Evolutionary conservation across 2,888 invertebrate genomes (phyloP).

Genomic region (Dicranocentrus wangi): DNA sequence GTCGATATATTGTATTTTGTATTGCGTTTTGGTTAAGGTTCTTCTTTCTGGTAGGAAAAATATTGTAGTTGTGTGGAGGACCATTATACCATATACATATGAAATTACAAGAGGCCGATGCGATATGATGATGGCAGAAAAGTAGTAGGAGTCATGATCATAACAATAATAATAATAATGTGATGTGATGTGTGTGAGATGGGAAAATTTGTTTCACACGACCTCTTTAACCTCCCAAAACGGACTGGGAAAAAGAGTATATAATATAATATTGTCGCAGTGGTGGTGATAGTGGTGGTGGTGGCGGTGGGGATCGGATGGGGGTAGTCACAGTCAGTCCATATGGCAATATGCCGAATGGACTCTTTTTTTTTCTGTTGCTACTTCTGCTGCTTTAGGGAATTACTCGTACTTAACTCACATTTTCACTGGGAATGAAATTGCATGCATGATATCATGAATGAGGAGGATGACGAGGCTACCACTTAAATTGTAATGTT

Average conservation of each 20-base stretch:
- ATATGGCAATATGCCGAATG: neutral
- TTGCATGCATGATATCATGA: slow-evolving; percentile 5
- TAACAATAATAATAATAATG: slow-evolving; percentile 31
- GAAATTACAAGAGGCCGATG: no score
- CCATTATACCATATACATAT: no score
- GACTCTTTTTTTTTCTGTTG: no score
- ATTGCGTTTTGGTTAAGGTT: no score
- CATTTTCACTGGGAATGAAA: neutral
- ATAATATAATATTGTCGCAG: neutral
- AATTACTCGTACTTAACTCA: slow-evolving; percentile 7
- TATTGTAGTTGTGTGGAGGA: neutral
- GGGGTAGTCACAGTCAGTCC: no score
- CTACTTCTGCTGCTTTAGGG: slow-evolving; percentile 10
- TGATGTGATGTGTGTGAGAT: slow-evolving; percentile 45
- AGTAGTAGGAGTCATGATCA: slow-evolving; percentile 36
- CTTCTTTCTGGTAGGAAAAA: no score
- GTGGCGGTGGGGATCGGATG: no score
- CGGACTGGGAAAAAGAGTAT: neutral
- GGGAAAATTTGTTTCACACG: slow-evolving; percentile 63
- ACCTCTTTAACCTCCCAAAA: slow-evolving; percentile 58
- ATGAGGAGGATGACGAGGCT: neutral
- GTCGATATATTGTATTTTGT: no score
- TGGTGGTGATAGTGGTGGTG: no score
- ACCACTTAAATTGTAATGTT: slow-evolving; percentile 13
- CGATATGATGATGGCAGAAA: neutral